These are phyloP conservation scores for Lamellibrachia satsuma DNA, from an alignment of 2,888 invertebrate species.

Conservation along the genomic window DNA sequence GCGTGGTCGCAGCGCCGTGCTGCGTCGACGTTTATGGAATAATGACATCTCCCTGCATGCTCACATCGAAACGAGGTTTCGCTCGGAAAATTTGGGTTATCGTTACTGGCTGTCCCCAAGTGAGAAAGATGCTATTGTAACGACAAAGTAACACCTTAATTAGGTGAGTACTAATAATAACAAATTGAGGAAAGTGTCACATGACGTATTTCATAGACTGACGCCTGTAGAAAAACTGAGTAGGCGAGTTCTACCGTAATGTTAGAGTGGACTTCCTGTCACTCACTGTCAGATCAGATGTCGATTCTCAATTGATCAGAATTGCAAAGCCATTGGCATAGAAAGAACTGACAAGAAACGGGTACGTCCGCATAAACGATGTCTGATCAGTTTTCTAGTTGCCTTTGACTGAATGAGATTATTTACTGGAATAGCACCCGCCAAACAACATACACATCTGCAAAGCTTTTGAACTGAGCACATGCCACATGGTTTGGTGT, in stretches of 20 bases:
- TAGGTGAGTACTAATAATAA: not conserved
- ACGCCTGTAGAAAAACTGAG: not conserved
- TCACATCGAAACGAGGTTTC: slow-evolving; percentile 8
- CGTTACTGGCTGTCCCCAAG: not conserved
- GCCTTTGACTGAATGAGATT: not conserved
- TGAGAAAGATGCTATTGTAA: not conserved
- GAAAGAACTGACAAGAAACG: not conserved
- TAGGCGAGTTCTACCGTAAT: not conserved
- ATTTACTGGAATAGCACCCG: not conserved
- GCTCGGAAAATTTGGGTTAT: not conserved
- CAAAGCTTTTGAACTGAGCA: not conserved
- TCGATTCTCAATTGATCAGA: not conserved
- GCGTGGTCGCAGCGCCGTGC: not conserved
- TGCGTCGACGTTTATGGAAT: not conserved
- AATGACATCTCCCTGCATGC: not conserved
- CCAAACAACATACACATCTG: not conserved
- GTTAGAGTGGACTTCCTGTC: not conserved
- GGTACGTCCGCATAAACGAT: not conserved
- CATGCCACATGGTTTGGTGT: not conserved
- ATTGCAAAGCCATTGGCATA: not conserved
- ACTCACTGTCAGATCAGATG: not conserved
- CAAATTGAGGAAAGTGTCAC: not conserved
- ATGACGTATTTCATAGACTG: not conserved
- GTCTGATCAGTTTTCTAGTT: not conserved
- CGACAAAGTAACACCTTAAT: not conserved